Conservation (phyloP, 2,797 vertebrate species). For the Varecia variegata region DNA sequence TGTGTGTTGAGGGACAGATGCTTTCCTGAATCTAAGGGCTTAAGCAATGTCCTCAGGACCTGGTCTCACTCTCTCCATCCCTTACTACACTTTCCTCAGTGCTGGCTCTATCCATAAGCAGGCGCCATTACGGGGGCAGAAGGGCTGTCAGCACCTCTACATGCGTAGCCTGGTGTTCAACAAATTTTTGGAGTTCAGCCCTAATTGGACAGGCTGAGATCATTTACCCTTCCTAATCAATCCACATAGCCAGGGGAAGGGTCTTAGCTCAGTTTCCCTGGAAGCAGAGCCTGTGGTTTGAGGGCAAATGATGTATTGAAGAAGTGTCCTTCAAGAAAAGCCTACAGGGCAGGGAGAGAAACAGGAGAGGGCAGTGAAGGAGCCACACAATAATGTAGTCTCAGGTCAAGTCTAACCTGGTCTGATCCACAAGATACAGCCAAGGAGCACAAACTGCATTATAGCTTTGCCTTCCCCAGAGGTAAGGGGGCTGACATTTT, state of each 20-base stretch:
- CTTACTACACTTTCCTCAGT: too few species aligned
- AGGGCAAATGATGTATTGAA: background rate
- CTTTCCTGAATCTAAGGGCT: background rate
- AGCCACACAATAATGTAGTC: background rate
- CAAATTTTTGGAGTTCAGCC: background rate
- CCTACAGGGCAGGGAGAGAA: background rate
- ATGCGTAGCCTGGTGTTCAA: background rate
- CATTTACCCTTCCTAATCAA: background rate
- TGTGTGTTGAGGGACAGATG: background rate
- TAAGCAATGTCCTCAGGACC: background rate
- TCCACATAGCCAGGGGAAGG: background rate
- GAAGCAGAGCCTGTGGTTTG: background rate
- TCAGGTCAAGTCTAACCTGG: background rate
- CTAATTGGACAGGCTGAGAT: background rate
- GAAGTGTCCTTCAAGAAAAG: background rate
- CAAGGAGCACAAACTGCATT: background rate
- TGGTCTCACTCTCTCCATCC: background rate
- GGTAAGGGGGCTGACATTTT: background rate
- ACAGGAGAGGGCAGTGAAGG: background rate
- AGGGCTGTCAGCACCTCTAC: background rate
- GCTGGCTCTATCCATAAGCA: background rate
- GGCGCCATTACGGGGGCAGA: background rate
- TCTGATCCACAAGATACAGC: background rate
- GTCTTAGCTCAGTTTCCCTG: background rate
- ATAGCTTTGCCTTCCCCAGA: background rate